phyloP scores from a whole-genome alignment of 2,888 invertebrate genomes.

The Drosophila robusta region DNA sequence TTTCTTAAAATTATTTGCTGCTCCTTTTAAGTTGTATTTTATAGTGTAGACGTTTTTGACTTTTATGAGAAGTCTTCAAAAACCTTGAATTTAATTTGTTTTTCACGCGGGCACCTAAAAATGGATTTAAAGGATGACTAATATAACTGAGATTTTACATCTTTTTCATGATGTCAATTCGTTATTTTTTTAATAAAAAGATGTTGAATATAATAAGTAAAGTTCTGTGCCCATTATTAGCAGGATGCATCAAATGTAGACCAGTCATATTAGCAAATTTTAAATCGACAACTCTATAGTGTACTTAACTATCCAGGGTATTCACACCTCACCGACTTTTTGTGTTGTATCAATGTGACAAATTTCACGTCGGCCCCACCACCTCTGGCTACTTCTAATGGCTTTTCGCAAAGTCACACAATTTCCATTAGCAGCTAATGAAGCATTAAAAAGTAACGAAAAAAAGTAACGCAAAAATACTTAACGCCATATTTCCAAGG shows the following conservation, averaged over 20 bases:
- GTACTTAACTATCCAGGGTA: background rate
- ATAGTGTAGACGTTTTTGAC: slow-evolving; percentile 26
- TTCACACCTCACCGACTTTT: background rate
- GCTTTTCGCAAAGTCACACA: slow-evolving; percentile 59
- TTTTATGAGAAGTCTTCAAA: slow-evolving; percentile 19
- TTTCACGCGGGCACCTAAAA: background rate
- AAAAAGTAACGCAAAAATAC: slow-evolving; percentile 56
- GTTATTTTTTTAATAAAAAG: too few species aligned
- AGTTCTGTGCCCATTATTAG: too few species aligned
- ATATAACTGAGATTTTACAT: too few species aligned
- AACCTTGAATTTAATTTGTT: background rate
- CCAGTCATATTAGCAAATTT: too few species aligned
- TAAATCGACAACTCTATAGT: too few species aligned
- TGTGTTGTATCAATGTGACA: slow-evolving; percentile 1
- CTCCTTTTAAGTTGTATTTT: slow-evolving; percentile 40
- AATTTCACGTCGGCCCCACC: background rate
- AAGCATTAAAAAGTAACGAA: slow-evolving; percentile 78
- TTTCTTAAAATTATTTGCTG: slow-evolving; percentile 66
- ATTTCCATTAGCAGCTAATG: slow-evolving; percentile 80
- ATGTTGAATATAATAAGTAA: too few species aligned
- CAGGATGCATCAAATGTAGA: too few species aligned
- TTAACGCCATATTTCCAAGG: slow-evolving; percentile 72
- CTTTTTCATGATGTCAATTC: too few species aligned
- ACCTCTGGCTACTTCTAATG: background rate
- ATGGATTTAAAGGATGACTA: background rate